Percentiles rank a stretch among this genome's conserved stretches.
These are phyloP conservation scores for Colossoma macropomum DNA, from an alignment of 2,113 vertebrate genomes.

Conservation along the genomic window DNA sequence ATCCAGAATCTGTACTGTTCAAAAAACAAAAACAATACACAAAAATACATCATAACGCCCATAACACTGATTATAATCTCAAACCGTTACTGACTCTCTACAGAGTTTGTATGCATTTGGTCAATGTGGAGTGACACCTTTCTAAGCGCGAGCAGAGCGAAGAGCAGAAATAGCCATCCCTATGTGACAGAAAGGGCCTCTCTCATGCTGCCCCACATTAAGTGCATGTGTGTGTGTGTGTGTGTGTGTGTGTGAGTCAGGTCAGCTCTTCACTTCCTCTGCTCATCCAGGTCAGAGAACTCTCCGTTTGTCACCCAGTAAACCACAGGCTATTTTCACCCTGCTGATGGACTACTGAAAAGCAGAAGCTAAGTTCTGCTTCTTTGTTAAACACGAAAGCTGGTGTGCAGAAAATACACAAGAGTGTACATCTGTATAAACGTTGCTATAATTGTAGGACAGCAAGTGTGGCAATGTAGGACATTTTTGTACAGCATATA, in stretches of 20 bases:
- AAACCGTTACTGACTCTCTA: neutral
- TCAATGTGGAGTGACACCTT: conserved; percentile 50
- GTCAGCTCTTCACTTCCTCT: conserved; percentile 65
- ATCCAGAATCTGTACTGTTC: no score
- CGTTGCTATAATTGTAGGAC: conserved; percentile 10
- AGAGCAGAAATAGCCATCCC: conserved; percentile 66
- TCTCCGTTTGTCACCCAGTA: conserved; percentile 54
- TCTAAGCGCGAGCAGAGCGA: conserved; percentile 56
- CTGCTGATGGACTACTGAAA: conserved; percentile 55
- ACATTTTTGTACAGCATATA: no score
- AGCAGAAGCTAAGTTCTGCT: conserved; percentile 50
- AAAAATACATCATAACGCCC: no score
- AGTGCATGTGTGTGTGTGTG: conserved; percentile 11
- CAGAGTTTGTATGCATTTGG: neutral
- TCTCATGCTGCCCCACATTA: conserved; percentile 42
- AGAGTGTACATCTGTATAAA: neutral
- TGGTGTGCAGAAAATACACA: conserved; percentile 16
- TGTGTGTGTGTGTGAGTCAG: conserved; percentile 35
- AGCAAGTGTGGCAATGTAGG: neutral
- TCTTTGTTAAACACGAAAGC: conserved; percentile 31
- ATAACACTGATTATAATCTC: no score
- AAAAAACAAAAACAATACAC: no score
- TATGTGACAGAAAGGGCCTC: conserved; percentile 49
- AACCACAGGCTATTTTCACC: conserved; percentile 65
- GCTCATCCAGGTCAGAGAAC: conserved; percentile 53